Conservation (phyloP, 2,113 vertebrate genomes). For the Macquaria ambigua region DNA sequence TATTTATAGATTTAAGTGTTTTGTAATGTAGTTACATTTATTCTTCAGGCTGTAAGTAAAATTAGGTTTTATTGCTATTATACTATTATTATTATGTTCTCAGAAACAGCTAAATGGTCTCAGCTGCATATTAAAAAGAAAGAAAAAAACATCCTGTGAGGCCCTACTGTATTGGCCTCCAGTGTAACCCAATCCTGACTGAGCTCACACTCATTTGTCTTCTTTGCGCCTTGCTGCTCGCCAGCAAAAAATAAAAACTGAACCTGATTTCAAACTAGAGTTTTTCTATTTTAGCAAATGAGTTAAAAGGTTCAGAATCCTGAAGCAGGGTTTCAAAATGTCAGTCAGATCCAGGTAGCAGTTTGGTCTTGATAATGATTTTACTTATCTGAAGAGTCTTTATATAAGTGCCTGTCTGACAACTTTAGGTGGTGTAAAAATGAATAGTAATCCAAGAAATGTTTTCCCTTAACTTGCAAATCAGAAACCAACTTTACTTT, state of each 20-base stretch:
- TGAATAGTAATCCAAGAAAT: not conserved
- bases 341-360: not conserved
- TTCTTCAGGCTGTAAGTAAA: not conserved
- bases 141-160: not conserved
- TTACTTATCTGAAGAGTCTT: not conserved
- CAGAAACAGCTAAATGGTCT: slow-evolving; percentile 26
- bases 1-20: slow-evolving; percentile 28
- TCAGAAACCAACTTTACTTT: not conserved
- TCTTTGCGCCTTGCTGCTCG: not conserved
- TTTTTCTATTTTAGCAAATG: not conserved
- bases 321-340: not conserved
- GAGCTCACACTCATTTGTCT: not conserved
- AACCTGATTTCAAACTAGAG: not conserved
- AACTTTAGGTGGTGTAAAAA: not conserved
- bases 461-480: not conserved
- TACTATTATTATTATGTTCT: slow-evolving; percentile 17
- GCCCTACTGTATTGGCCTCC: not conserved
- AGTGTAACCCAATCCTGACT: not conserved
- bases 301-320: not conserved
- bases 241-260: not conserved
- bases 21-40: slow-evolving; percentile 38
- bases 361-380: not conserved
- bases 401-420: no score
- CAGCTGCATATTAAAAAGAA: slow-evolving; percentile 9
- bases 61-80: slow-evolving; percentile 12